phyloP scores from a whole-genome alignment of 2,113 vertebrate genomes.

The Accipiter cooperii region DNA sequence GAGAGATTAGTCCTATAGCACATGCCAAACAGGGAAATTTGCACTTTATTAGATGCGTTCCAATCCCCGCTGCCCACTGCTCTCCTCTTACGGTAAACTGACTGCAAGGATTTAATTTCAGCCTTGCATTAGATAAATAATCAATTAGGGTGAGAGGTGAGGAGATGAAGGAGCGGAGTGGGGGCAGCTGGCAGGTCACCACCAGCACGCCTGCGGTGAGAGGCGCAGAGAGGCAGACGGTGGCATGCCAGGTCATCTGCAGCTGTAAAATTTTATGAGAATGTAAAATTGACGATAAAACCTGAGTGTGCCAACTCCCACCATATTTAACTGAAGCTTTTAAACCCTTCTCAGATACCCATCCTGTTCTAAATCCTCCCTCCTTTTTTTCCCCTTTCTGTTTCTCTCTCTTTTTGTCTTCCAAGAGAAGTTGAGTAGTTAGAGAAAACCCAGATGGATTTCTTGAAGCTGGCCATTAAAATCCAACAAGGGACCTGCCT shows the following conservation, averaged over 20 bases:
- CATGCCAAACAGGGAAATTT: constrained; percentile 71
- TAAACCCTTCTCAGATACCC: not conserved
- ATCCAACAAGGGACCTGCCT: not conserved
- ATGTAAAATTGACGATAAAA: not conserved
- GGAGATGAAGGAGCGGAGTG: not conserved
- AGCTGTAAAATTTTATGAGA: not conserved
- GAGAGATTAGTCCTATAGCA: constrained; percentile 67
- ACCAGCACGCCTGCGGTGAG: fast-evolving
- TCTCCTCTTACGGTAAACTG: not conserved
- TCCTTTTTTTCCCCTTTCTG: fast-evolving
- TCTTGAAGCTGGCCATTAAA: not conserved
- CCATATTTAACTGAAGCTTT: not conserved
- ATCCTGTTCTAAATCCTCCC: not conserved
- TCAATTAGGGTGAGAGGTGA: not conserved
- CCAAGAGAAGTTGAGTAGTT: not conserved
- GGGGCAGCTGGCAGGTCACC: not conserved
- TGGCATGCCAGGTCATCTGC: not conserved
- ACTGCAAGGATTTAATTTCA: not conserved
- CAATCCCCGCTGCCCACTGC: not conserved
- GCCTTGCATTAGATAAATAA: not conserved
- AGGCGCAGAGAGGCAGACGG: not conserved
- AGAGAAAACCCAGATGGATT: not conserved
- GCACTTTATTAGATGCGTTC: constrained; percentile 69
- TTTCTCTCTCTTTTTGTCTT: not conserved
- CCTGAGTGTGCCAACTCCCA: not conserved